Evolutionary conservation across 1,140 invertebrate species (phyloP), one percentile per base, ranked within the genome.

Genomic region (Homalodisca vitripennis): DNA sequence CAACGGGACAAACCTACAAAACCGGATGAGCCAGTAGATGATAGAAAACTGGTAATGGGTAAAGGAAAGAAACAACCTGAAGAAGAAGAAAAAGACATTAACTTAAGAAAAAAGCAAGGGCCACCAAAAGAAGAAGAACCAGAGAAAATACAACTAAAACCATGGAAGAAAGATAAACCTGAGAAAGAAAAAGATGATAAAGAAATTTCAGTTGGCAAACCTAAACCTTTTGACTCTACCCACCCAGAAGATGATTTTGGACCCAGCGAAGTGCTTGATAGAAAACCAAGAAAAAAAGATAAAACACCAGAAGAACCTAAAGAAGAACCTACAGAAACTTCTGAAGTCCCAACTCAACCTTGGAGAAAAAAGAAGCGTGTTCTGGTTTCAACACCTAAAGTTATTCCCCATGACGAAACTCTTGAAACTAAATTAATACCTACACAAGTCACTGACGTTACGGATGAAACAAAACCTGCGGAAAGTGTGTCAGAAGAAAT

Each of bases 61-160:
- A 78, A 76, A 67, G 74, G 76, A 13, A 76, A 79, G 69, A 77
- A 81, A 63, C 75, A 78, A 63, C 71, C 75, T 20, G 66, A 75
- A 65, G 73, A 77, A 34, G 71, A 74, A 66, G 72, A 80, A 57
- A 76, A 81, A 73, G 77, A 81, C 71, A 75, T 82, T 3, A 74
- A 77, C 72, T 77, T 76, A 14, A 83, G 81, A 68, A 80, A 80
- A 65, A 78, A 82, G 47, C 79, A 75, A 79, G 79, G 72, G 70
- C 77, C 70, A 67, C 73, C 72, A 22, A 74, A 76, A 41, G 75
- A 77, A 53, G 76, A 75, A 65, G 41, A 72, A 20, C 73, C 74
- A 0, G 74, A 78, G 66, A 57, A 72, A 71, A 71, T 76, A 13
- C 71, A 66, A 34, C 64, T 71, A 57, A 75, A 75, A 72, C 73